phyloP scores from a whole-genome alignment of 2,797 vertebrate genomes.

The Sitta carolinensis region DNA sequence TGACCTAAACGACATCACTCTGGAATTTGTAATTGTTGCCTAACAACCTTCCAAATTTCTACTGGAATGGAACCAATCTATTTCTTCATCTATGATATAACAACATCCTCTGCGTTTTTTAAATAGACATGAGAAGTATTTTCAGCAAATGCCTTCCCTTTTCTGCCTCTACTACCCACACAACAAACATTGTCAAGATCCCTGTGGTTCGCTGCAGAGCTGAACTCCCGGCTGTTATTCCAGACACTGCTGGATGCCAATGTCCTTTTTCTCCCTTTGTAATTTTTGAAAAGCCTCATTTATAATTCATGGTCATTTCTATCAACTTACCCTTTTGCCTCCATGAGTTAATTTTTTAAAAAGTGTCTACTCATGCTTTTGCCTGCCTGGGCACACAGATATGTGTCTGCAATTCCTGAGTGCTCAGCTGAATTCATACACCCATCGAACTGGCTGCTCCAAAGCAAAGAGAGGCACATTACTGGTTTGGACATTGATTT shows the following conservation, averaged over 20 bases:
- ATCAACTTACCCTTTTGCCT: constrained; percentile 1
- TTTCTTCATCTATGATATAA: constrained; percentile 33
- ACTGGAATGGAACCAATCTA: background rate
- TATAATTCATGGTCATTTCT: constrained; percentile 58
- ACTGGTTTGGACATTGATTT: background rate
- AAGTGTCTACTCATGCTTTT: background rate
- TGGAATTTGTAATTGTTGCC: background rate
- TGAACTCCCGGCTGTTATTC: constrained; percentile 53
- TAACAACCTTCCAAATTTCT: background rate
- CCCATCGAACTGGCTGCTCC: background rate
- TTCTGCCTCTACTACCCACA: constrained; percentile 45
- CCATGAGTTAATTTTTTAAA: constrained; percentile 16
- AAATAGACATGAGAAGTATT: constrained; percentile 44
- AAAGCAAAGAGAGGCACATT: background rate
- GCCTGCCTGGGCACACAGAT: background rate
- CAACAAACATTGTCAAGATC: background rate
- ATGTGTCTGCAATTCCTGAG: background rate
- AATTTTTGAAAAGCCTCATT: constrained; percentile 46
- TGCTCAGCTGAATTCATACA: background rate
- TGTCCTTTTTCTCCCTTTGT: constrained; percentile 51
- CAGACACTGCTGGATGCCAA: constrained; percentile 55
- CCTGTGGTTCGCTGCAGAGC: background rate
- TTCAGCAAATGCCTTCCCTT: constrained; percentile 47
- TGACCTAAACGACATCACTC: background rate
- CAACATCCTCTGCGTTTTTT: constrained; percentile 43